Base-by-base conservation (phyloP, 1,140 invertebrate genomes). In the Prorops nasuta region DNA sequence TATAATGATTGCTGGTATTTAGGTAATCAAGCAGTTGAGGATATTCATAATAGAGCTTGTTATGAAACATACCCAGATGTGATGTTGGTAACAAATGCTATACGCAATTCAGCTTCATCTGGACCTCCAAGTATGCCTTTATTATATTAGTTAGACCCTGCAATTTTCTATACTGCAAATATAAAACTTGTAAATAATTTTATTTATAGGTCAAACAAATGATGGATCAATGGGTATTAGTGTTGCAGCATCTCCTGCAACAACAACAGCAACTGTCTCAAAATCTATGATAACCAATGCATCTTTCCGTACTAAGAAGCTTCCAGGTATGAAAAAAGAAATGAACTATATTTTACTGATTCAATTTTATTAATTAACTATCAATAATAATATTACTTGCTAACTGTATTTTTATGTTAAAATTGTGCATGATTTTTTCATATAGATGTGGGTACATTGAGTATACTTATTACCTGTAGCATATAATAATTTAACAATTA, bases 261-360 rank as follows among this genome's bases (percentile, higher is more conserved):
- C 88, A n/a, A 84, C 84, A 28, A 89, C 84, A n/a, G 84, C 86
- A 24, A 88, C 85, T 2, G 83, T 94, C 52, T 89, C 89, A 1
- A 96, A 96, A 78, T 91, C 92, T 7, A 95, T 96, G 85, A 96
- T 97, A 50, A 98, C 94, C 35, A 96, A 96, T 80, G 94, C 94
- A 57, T 97, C 94, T 60, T 98, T 98, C 78, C 85, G 92, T 52
- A 93, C 93, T 39, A 95, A 94, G 79, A 97, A 96, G 78, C 81
- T 98, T 51, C 94, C 94, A 81, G 92, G 88, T 90, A 74, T 70
- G 66, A n/a, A n/a, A n/a, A n/a, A n/a, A n/a, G n/a, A n/a, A n/a
- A n/a, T n/a, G 2, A 15, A 40, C 10, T 19, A 43, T 56, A 19
- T 44, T 40, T 32, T 14, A 16, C 3, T n/a, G n/a, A n/a, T n/a